phyloP scores from a whole-genome alignment of 2,797 vertebrate species.

The Acipenser ruthenus region DNA sequence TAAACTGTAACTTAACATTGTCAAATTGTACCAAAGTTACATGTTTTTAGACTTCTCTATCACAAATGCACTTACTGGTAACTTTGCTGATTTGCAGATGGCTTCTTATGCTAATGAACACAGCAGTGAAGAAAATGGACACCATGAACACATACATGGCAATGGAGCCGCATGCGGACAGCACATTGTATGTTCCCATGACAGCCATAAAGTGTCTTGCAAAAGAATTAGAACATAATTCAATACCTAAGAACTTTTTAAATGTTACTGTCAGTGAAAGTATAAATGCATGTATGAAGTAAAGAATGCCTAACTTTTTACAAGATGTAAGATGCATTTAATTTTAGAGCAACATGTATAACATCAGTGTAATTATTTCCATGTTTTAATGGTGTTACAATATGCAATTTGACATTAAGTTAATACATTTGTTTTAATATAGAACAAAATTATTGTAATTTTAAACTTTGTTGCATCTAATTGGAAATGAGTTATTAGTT shows the following conservation, averaged over 20 bases:
- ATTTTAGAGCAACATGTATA: too few species aligned
- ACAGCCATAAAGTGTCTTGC: constrained; percentile 29
- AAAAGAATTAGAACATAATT: constrained; percentile 68
- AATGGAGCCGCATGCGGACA: constrained; percentile 34
- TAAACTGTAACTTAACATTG: too few species aligned
- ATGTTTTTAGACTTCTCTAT: too few species aligned
- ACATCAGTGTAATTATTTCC: constrained; percentile 14
- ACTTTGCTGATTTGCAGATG: constrained; percentile 37
- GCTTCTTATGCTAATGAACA: background rate
- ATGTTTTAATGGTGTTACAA: constrained; percentile 28
- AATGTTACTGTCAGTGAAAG: too few species aligned
- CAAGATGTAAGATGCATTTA: too few species aligned
- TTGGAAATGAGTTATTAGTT: too few species aligned
- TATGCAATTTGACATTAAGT: too few species aligned
- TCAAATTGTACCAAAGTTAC: too few species aligned
- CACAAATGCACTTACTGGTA: too few species aligned
- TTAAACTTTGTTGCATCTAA: too few species aligned
- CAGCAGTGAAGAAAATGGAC: constrained; percentile 36
- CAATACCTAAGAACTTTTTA: background rate
- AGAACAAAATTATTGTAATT: too few species aligned
- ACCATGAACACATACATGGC: constrained; percentile 27
- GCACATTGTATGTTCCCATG: constrained; percentile 36
- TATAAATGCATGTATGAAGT: background rate
- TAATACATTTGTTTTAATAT: too few species aligned
- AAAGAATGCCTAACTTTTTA: background rate